Evolutionary conservation across 2,797 vertebrate species (phyloP).

Genomic region (Cercopithecus neglectus): DNA sequence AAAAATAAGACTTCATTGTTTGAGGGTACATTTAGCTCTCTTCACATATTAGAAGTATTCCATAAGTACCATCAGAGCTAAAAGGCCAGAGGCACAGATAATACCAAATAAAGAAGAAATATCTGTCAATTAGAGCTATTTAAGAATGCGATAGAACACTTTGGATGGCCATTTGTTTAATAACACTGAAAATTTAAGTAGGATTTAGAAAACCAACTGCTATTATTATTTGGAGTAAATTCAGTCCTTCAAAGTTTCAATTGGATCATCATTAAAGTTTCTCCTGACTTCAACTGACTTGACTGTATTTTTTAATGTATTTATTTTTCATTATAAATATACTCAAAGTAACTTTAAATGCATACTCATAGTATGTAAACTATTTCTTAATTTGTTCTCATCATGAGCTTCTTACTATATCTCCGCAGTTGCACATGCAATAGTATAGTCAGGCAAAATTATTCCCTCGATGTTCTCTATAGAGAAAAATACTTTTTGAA

Average conservation of each 20-base stretch:
- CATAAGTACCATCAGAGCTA: background rate
- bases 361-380: background rate
- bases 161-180: background rate
- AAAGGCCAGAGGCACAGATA: background rate
- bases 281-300: background rate
- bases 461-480: rapidly evolving
- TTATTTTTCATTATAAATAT: background rate
- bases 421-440: background rate
- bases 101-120: background rate
- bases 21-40: background rate
- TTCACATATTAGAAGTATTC: background rate
- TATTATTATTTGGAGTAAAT: background rate
- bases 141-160: background rate
- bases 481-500: background rate
- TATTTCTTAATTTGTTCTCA: background rate
- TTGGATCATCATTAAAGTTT: background rate
- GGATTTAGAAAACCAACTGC: background rate
- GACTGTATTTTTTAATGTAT: background rate
- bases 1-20: background rate
- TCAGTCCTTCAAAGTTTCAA: background rate
- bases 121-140: background rate
- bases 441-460: background rate
- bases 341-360: constrained; percentile 44
- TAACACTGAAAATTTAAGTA: background rate
- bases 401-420: background rate